Evolutionary conservation across 2,797 vertebrate genomes (phyloP).

Genomic region (Sylvia borin): DNA sequence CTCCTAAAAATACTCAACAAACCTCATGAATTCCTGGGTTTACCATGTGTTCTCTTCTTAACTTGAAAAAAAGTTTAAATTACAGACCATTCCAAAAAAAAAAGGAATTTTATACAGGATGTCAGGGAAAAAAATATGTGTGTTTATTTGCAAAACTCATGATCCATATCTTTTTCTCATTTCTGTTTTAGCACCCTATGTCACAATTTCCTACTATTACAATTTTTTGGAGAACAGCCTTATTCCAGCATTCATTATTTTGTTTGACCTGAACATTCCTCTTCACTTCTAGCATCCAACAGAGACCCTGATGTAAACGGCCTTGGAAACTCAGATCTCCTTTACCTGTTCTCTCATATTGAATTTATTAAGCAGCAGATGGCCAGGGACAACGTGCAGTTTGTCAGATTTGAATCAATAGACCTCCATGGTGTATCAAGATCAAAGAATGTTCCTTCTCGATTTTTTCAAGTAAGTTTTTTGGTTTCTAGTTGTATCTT

Average conservation of each 20-base stretch:
- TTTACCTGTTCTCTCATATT: constrained; percentile 80
- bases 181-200: background rate
- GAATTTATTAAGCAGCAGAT: constrained; percentile 92
- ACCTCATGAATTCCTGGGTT: background rate
- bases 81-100: background rate
- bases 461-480: constrained; percentile 89
- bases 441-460: constrained; percentile 91
- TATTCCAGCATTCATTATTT: background rate
- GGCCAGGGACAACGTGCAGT: constrained; percentile 84
- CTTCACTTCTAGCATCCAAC: constrained; percentile 73
- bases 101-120: background rate
- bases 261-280: constrained; percentile 5
- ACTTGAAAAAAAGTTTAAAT: background rate
- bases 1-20: background rate
- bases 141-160: background rate
- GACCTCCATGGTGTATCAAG: constrained; percentile 93
- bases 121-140: background rate
- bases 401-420: constrained; percentile 91
- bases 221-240: background rate
- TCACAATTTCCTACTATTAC: background rate
- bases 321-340: constrained; percentile 70
- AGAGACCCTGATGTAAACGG: constrained; percentile 63
- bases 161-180: background rate
- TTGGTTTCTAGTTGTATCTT: background rate
- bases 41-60: background rate